Percentiles rank a stretch among this genome's conserved stretches.
These are phyloP conservation scores for Dugesia japonica DNA, from an alignment of 2,888 invertebrate species.

Conservation along the genomic window DNA sequence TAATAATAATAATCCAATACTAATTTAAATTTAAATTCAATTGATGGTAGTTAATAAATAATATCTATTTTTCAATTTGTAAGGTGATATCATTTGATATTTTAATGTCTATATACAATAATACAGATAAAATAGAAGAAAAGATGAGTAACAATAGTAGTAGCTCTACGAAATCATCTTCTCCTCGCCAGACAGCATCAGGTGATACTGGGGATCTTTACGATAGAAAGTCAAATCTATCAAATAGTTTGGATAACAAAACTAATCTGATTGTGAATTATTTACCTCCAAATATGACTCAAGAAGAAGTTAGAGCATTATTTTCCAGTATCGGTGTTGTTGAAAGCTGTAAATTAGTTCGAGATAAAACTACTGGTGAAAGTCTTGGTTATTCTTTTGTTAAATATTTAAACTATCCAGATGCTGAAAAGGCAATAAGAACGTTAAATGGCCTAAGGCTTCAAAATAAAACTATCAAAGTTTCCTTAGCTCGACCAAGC, in stretches of 20 bases:
- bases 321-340: slow-evolving; percentile 97
- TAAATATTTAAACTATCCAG: slow-evolving; percentile 75
- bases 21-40: slow-evolving; percentile 10
- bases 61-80: slow-evolving; percentile 13
- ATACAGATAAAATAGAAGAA: slow-evolving; percentile 10
- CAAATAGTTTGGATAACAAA: slow-evolving; percentile 45
- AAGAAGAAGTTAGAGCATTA: slow-evolving; percentile 89
- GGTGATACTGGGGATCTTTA: slow-evolving; percentile 20
- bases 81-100: slow-evolving; percentile 9
- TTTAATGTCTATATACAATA: slow-evolving; percentile 2
- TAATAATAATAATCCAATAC: neutral
- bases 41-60: slow-evolving; percentile 16
- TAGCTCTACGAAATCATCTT: slow-evolving; percentile 20
- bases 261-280: slow-evolving; percentile 99
- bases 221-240: neutral
- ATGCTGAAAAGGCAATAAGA: slow-evolving; percentile 93
- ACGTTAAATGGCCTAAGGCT: slow-evolving; percentile 89
- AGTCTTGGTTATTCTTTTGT: slow-evolving; percentile 98
- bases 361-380: slow-evolving; percentile 93
- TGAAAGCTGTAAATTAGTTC: slow-evolving; percentile 92
- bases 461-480: slow-evolving; percentile 93
- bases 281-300: slow-evolving; percentile 96
- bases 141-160: slow-evolving; percentile 20
- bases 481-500: slow-evolving; percentile 49
- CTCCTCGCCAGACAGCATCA: slow-evolving; percentile 22